Conservation (phyloP, 2,113 vertebrate genomes). For the Ochotona curzoniae region DNA sequence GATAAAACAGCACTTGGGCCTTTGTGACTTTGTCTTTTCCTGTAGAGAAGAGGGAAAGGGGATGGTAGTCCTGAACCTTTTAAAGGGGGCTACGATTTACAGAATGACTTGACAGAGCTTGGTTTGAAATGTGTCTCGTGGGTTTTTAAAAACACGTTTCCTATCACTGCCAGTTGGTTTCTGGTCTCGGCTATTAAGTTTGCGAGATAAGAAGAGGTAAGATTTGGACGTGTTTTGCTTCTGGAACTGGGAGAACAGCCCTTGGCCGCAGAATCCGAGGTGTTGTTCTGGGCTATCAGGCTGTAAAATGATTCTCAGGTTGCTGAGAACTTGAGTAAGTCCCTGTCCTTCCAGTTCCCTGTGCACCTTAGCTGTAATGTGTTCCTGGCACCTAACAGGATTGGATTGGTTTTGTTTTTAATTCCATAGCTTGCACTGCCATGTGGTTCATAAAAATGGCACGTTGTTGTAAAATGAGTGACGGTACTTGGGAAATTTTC, state of each 20-base stretch:
- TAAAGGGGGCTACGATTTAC: neutral
- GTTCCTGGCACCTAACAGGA: slow-evolving; percentile 70
- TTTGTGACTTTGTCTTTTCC: neutral
- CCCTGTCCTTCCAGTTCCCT: neutral
- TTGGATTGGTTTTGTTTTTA: slow-evolving; percentile 72
- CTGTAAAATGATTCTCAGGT: slow-evolving; percentile 20
- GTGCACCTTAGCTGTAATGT: slow-evolving; percentile 65
- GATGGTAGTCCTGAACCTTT: neutral
- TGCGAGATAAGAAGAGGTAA: neutral
- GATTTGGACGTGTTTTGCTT: slow-evolving; percentile 6
- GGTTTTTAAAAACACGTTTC: slow-evolving; percentile 52
- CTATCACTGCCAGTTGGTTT: neutral
- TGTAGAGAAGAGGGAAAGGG: neutral
- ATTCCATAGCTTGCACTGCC: slow-evolving; percentile 72
- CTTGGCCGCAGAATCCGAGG: neutral
- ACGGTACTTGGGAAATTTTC: neutral
- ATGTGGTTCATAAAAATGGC: slow-evolving; percentile 72
- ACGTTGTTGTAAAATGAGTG: slow-evolving; percentile 61
- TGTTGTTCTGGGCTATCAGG: neutral
- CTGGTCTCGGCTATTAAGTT: neutral
- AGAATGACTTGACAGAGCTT: neutral
- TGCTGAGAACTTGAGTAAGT: slow-evolving; percentile 41
- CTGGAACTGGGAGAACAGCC: neutral
- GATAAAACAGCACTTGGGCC: neutral
- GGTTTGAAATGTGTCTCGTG: slow-evolving; percentile 8